Conservation (phyloP, 2,888 invertebrate genomes). For the Leptodirus hochenwartii region DNA sequence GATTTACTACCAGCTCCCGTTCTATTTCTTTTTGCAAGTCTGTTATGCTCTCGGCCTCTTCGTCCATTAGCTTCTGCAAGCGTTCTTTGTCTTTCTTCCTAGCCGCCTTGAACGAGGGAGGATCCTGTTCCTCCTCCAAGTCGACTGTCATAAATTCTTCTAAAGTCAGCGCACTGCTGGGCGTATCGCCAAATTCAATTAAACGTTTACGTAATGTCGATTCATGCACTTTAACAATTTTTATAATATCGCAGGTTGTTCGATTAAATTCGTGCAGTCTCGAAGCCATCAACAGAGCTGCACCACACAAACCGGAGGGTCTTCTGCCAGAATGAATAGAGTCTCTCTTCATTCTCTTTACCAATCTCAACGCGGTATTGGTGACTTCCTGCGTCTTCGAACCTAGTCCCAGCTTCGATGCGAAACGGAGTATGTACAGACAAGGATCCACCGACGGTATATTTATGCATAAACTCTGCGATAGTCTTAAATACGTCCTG, state of each 20-base stretch:
- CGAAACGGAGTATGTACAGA: conserved; percentile 86
- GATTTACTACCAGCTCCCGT: conserved; percentile 54
- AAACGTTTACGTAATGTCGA: conserved; percentile 81
- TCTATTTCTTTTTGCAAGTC: conserved; percentile 80
- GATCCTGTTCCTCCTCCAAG: conserved; percentile 89
- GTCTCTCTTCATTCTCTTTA: conserved; percentile 95
- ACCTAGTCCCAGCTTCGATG: conserved; percentile 80
- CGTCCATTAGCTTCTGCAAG: conserved; percentile 42
- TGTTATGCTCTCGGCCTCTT: conserved; percentile 45
- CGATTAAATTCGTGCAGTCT: conserved; percentile 83
- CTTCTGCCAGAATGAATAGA: conserved; percentile 91
- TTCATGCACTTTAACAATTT: conserved; percentile 91
- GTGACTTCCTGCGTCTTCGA: conserved; percentile 88
- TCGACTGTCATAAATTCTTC: conserved; percentile 97
- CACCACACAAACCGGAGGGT: conserved; percentile 95
- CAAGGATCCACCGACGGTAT: conserved; percentile 90
- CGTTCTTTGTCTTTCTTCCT: conserved; percentile 75
- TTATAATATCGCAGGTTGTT: conserved; percentile 71
- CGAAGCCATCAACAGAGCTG: conserved; percentile 87
- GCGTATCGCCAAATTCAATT: conserved; percentile 91
- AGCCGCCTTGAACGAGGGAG: conserved; percentile 85
- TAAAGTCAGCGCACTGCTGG: conserved; percentile 82
- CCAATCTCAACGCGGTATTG: conserved; percentile 82
- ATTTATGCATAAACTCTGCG: conserved; percentile 77
- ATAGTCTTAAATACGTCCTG: conserved; percentile 75